A percentile compares a stretch with the other conserved stretches of the same genome.
Evolutionary conservation across 1,140 invertebrate genomes (phyloP).

Genomic region (Zeugodacus cucurbitae): DNA sequence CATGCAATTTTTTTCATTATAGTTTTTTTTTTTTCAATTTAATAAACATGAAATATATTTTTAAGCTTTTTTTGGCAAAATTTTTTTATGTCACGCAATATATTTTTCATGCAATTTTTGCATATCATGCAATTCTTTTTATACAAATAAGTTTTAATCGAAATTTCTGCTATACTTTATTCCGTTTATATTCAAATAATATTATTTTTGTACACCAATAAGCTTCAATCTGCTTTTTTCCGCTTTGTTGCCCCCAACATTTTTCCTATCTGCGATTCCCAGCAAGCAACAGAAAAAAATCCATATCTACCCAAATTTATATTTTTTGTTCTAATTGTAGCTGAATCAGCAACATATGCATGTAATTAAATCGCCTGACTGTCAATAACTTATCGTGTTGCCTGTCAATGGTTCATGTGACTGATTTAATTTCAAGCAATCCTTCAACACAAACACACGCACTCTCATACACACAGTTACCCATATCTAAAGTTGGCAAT

Average conservation of each 20-base stretch:
- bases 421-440: constrained; percentile 30
- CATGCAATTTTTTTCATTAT: no score
- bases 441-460: not conserved
- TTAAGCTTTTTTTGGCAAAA: no score
- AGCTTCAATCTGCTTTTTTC: not conserved
- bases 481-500: not conserved
- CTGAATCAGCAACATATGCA: not conserved
- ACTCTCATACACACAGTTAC: not conserved
- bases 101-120: no score
- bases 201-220: not conserved
- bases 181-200: not conserved
- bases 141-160: not conserved
- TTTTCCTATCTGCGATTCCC: not conserved
- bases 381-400: constrained; percentile 23
- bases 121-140: no score
- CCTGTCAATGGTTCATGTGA: not conserved
- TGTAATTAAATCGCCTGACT: constrained; percentile 1
- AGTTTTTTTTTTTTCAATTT: no score
- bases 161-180: not conserved
- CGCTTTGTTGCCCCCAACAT: not conserved
- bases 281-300: not conserved
- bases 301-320: not conserved
- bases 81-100: no score
- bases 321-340: not conserved
- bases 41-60: no score